Percentiles rank a stretch among this genome's conserved stretches.
phyloP scores from a whole-genome alignment of 2,888 invertebrate species.

The Ptychoptera albimana region DNA sequence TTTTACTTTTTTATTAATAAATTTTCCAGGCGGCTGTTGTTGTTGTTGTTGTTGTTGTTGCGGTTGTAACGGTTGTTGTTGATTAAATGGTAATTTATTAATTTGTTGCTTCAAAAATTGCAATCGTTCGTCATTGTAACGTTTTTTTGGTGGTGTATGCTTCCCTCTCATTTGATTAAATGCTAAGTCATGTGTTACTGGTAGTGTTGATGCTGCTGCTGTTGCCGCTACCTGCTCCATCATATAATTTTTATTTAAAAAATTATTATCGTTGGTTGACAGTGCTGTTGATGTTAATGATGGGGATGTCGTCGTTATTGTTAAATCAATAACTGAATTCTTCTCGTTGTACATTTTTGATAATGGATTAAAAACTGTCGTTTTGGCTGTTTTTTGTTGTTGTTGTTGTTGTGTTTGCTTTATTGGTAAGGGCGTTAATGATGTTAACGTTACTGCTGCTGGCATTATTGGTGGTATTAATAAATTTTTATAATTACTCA shows the following conservation, averaged over 20 bases:
- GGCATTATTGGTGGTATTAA: neutral
- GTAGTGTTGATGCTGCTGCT: too few relatives aligned
- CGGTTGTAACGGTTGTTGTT: too few relatives aligned
- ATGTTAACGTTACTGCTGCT: neutral
- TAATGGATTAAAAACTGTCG: neutral
- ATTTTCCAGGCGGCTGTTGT: too few relatives aligned
- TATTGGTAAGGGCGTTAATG: neutral
- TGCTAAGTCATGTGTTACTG: too few relatives aligned
- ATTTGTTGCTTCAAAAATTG: too few relatives aligned
- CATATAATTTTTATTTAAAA: neutral
- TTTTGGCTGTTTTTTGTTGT: neutral
- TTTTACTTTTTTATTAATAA: conserved; percentile 34
- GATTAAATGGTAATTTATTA: too few relatives aligned
- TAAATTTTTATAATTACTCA: neutral
- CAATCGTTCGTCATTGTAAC: too few relatives aligned
- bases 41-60: too few relatives aligned
- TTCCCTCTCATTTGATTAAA: too few relatives aligned
- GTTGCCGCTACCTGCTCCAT: too few relatives aligned
- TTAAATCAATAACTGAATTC: conserved; percentile 3
- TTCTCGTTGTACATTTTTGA: neutral
- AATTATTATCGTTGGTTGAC: neutral
- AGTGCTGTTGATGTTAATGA: neutral
- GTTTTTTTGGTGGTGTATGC: too few relatives aligned
- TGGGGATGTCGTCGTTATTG: conserved; percentile 2
- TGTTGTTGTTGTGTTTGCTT: neutral